These are phyloP conservation scores for Hypomesus transpacificus DNA, from an alignment of 2,113 vertebrate genomes.

Conservation along the genomic window DNA sequence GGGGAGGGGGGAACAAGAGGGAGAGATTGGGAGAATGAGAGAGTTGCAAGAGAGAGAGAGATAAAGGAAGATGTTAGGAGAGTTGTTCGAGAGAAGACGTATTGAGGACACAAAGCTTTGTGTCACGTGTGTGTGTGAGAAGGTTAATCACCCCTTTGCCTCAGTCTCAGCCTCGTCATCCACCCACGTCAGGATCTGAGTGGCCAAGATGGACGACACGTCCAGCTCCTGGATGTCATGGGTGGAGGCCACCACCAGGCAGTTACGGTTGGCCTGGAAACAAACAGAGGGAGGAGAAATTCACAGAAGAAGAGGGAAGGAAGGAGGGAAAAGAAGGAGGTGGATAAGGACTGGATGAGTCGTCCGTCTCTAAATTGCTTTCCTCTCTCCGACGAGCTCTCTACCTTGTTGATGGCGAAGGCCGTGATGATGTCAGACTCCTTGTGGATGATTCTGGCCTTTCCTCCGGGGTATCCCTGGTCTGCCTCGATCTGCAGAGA, in stretches of 20 bases:
- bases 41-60: too few species aligned
- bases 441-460: conserved; percentile 96
- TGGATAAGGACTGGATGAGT: background rate
- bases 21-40: too few species aligned
- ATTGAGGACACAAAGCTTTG: too few species aligned
- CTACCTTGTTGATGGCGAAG: conserved; percentile 96
- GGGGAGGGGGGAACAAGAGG: too few species aligned
- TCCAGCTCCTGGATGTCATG: conserved; percentile 98
- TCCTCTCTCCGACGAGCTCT: too few species aligned
- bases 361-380: too few species aligned
- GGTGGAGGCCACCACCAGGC: conserved; percentile 94
- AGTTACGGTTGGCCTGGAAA: conserved; percentile 92
- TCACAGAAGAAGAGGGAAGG: background rate
- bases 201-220: conserved; percentile 94
- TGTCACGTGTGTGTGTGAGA: background rate
- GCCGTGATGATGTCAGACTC: conserved; percentile 98
- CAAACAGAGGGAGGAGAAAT: conserved; percentile 12
- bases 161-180: conserved; percentile 89
- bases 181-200: conserved; percentile 93
- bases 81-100: too few species aligned
- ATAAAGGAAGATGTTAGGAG: too few species aligned
- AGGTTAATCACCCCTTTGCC: conserved; percentile 81
- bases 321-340: conserved; percentile 1
- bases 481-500: conserved; percentile 84
- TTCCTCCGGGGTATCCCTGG: conserved; percentile 83